A percentile compares a stretch with the other conserved stretches of the same genome.
phyloP scores from a whole-genome alignment of 2,113 vertebrate genomes.

The Leucosticte australis region DNA sequence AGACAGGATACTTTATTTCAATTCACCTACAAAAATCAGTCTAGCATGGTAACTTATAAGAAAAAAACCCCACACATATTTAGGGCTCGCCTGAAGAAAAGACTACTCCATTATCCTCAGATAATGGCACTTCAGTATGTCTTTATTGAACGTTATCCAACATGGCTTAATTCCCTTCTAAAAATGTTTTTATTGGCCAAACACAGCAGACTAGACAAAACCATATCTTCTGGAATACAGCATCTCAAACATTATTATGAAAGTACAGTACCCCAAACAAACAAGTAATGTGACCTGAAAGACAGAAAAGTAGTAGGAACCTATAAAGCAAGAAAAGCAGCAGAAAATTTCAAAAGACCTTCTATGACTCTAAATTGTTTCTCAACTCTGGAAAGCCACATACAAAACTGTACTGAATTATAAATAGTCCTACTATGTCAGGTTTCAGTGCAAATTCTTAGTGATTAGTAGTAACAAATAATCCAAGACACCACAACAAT shows the following conservation, averaged over 20 bases:
- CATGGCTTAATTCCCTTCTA: not conserved
- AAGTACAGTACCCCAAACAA: not conserved
- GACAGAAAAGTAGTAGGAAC: not conserved
- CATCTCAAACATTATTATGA: not conserved
- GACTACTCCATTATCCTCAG: not conserved
- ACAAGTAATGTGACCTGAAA: not conserved
- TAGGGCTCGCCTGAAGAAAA: not conserved
- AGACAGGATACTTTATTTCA: not conserved
- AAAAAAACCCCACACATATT: not conserved
- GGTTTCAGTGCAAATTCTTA: not conserved
- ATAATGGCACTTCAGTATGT: not conserved
- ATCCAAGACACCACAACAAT: not conserved
- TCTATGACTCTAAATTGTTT: not conserved
- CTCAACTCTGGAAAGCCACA: not conserved
- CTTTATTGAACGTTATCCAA: not conserved
- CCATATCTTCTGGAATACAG: not conserved
- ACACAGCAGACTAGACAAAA: not conserved
- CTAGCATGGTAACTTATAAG: not conserved
- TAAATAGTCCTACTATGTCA: not conserved
- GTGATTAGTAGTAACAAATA: not conserved
- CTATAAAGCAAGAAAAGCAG: not conserved
- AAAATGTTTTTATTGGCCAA: not conserved
- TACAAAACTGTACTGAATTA: not conserved
- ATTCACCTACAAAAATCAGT: not conserved
- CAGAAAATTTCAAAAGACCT: not conserved